phyloP scores from a whole-genome alignment of 2,888 invertebrate genomes.

The Drosophila cognata region DNA sequence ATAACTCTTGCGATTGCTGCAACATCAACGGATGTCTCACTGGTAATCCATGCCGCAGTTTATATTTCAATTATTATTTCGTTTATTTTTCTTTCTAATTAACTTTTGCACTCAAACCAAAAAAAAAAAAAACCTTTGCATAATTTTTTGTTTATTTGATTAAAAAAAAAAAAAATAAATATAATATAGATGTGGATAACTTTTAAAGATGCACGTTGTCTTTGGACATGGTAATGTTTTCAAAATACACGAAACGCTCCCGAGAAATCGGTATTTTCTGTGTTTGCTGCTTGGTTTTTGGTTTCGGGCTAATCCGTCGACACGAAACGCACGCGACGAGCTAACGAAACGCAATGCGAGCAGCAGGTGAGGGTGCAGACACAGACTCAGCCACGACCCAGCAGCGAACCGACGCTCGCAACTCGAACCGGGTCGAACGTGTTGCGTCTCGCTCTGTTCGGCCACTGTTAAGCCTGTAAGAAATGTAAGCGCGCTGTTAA shows the following conservation, averaged over 20 bases:
- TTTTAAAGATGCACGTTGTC: constrained; percentile 42
- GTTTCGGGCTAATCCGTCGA: constrained; percentile 55
- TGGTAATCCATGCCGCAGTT: constrained; percentile 67
- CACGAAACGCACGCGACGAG: constrained; percentile 79
- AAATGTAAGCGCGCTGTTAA: constrained; percentile 29
- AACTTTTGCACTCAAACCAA: constrained; percentile 41
- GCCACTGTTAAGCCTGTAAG: constrained; percentile 14
- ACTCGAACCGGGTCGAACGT: constrained; percentile 54
- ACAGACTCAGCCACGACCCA: constrained; percentile 31
- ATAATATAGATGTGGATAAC: not conserved
- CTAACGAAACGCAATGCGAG: constrained; percentile 75
- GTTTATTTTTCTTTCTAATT: constrained; percentile 12
- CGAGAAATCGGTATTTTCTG: constrained; percentile 15
- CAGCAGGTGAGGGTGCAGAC: constrained; percentile 63
- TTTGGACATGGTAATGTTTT: constrained; percentile 20
- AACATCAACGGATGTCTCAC: constrained; percentile 46
- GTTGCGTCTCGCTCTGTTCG: constrained; percentile 35
- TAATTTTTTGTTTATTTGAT: constrained; percentile 6
- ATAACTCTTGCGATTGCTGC: constrained; percentile 39
- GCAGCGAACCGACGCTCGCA: constrained; percentile 24
- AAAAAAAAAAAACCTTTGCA: constrained; percentile 16
- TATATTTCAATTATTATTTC: constrained; percentile 16
- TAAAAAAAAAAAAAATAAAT: constrained; percentile 11
- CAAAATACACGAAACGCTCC: constrained; percentile 23
- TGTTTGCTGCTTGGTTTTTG: constrained; percentile 7